Evolutionary conservation across 2,797 vertebrate species (phyloP), one percentile per base, ranked within the genome.

Genomic region (Smutsia temminckii): DNA sequence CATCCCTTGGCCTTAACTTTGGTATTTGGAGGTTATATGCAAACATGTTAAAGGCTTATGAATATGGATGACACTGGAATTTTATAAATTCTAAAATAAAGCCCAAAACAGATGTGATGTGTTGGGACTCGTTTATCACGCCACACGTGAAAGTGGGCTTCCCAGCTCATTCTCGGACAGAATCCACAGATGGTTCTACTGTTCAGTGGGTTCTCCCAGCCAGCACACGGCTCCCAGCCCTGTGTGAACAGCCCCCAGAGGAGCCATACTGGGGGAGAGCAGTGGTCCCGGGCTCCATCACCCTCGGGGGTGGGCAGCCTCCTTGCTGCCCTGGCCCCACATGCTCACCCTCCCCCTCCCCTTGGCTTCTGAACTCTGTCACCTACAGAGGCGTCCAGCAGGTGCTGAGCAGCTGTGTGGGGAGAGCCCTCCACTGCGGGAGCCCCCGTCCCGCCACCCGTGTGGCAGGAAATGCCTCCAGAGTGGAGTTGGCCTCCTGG

Each of bases 41-140:
- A 99, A 98, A 98, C 97, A 83, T 98, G 97, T 99, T 98, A 99
- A 99, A 98, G 98, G 98, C 97, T 98, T 98, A 95, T 98, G 99
- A 99, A 97, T 98, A 98, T 98, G 99, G 99, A 99, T 99, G 99
- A 99, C 99, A 99, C 99, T 99, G 99, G 99, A 99, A 99, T 99
- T 99, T 98, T 99, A 99, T 98, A 98, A 98, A 98, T 98, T 98
- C 98, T 98, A 96, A 98, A 99, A 98, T 98, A 99, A 98, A 99
- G 97, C 96, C 98, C 97, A 68, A 97, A 98, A 98, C 97, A 96
- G 96, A 97, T 55, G 29, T 40, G 34, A 93, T 85, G 95, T 98
- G 80, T 80, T 59, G 85, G 68, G 68, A 75, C 51, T 96, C 3
- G 0, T 87, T 53, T 75, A 25, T 84, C 53, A 11, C 8, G 8